A percentile compares a stretch with the other conserved stretches of the same genome.
These are phyloP conservation scores for Cyprinodon variegatus DNA, from an alignment of 2,113 vertebrate genomes.

Conservation along the genomic window DNA sequence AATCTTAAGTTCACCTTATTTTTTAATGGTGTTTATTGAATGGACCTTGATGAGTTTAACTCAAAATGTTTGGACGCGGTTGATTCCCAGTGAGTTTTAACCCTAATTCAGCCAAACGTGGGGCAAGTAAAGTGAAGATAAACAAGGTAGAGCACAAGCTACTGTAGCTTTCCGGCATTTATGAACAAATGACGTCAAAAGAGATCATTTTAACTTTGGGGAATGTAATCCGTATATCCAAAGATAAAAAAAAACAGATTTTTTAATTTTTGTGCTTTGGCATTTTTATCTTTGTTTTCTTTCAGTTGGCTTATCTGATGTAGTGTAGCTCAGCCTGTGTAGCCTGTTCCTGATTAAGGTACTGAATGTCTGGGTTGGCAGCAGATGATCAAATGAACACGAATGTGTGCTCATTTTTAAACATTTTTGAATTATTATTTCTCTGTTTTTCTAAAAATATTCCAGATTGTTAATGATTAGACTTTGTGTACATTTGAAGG, in stretches of 20 bases:
- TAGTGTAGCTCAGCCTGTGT: background rate
- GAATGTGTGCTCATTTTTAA: conserved; percentile 20
- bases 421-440: conserved; percentile 11
- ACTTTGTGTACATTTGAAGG: conserved; percentile 9
- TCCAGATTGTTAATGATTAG: conserved; percentile 13
- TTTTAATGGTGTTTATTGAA: background rate
- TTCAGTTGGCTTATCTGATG: background rate
- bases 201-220: conserved; percentile 28
- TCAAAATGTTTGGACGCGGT: background rate
- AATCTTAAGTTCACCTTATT: background rate
- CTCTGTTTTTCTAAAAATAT: conserved; percentile 3
- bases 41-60: background rate
- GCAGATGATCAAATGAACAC: background rate
- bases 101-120: background rate
- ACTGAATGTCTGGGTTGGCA: background rate
- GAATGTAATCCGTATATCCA: conserved; percentile 52
- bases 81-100: background rate
- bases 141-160: conserved; percentile 17
- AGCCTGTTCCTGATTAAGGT: conserved; percentile 9
- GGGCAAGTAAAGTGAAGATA: background rate
- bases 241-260: conserved; percentile 35
- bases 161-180: conserved; percentile 32
- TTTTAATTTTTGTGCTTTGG: background rate
- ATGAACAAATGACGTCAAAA: conserved; percentile 6
- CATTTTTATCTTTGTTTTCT: conserved; percentile 16